phyloP scores from a whole-genome alignment of 2,113 vertebrate species.

The Otis tarda region DNA sequence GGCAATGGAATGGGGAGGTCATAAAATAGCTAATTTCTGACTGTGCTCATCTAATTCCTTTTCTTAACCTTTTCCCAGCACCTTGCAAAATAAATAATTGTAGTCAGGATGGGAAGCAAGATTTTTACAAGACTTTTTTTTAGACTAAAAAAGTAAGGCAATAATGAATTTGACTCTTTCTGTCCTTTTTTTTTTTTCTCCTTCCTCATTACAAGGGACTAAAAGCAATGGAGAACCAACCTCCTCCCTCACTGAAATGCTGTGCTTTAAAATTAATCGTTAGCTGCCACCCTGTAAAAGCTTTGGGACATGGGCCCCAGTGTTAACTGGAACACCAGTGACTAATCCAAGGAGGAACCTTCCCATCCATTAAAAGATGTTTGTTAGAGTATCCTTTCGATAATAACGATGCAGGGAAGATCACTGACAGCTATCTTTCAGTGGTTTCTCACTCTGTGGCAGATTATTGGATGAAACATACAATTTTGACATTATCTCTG shows the following conservation, averaged over 20 bases:
- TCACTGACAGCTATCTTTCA: not conserved
- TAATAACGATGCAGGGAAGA: not conserved
- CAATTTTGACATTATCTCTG: not conserved
- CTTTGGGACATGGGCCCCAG: accelerated
- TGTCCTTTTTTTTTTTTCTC: accelerated
- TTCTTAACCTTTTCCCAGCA: not conserved
- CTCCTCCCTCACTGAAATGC: not conserved
- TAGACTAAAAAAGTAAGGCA: not conserved
- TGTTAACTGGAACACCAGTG: not conserved
- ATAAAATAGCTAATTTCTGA: not conserved
- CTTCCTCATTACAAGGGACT: not conserved
- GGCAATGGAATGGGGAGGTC: not conserved
- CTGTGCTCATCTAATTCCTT: not conserved
- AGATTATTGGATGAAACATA: not conserved
- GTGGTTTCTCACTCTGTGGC: not conserved
- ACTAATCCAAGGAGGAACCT: not conserved
- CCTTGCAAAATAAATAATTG: not conserved
- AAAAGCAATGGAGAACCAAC: not conserved
- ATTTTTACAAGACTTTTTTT: not conserved
- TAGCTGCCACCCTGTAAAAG: not conserved
- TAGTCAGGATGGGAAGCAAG: not conserved
- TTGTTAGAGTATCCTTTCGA: not conserved
- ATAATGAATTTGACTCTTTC: not conserved
- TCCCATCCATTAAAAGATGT: not conserved
- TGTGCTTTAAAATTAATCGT: not conserved